A percentile compares a stretch with the other conserved stretches of the same genome.
Conservation (phyloP, 2,113 vertebrate genomes). For the Sinosuthora webbiana region DNA sequence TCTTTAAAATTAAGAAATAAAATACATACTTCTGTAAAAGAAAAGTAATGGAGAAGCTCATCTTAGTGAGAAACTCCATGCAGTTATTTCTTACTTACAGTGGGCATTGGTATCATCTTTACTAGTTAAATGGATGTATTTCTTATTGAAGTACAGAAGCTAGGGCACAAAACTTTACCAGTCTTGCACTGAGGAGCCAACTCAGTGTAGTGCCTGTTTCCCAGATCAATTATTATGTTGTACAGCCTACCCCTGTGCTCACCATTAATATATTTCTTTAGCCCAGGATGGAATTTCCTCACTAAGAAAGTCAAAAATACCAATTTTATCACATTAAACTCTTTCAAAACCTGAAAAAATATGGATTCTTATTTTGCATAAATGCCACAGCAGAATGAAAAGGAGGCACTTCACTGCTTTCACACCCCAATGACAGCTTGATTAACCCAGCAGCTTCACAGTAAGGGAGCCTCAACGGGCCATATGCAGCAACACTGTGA, state of each 20-base stretch:
- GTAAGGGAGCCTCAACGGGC: background rate
- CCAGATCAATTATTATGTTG: background rate
- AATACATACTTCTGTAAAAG: background rate
- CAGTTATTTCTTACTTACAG: background rate
- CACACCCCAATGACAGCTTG: slow-evolving; percentile 6
- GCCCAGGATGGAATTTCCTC: background rate
- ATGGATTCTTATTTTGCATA: background rate
- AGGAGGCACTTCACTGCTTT: background rate
- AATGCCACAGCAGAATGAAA: background rate
- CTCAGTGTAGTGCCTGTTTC: background rate
- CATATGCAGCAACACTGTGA: slow-evolving; percentile 32
- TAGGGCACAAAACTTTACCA: background rate
- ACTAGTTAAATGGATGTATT: background rate
- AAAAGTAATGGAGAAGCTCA: background rate
- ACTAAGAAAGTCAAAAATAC: background rate
- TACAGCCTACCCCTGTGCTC: background rate
- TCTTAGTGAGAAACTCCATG: background rate
- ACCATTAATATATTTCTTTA: background rate
- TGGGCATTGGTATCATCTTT: background rate
- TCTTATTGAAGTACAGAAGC: background rate
- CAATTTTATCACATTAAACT: background rate
- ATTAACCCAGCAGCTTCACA: slow-evolving; percentile 38
- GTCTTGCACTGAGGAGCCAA: background rate
- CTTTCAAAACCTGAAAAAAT: background rate
- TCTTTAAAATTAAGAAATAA: background rate